Conservation (phyloP, 2,113 vertebrate genomes). For the Microcebus jonahi region DNA sequence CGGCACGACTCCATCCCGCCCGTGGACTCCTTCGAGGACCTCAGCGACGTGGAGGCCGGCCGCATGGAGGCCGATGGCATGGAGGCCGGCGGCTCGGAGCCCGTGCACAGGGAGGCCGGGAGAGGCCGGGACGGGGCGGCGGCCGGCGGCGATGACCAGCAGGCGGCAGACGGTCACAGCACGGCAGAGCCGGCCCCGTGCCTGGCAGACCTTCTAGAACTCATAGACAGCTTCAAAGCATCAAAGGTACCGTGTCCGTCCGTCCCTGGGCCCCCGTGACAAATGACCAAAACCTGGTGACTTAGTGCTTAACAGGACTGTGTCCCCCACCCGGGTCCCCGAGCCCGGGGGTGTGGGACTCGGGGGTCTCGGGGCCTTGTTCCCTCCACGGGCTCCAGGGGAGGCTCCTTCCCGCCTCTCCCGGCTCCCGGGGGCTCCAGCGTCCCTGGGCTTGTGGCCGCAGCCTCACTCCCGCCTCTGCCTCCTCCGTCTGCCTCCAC, state of each 20-base stretch:
- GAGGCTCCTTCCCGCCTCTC: fast-evolving
- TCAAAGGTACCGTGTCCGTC: conserved; percentile 89
- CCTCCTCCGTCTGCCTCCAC: fast-evolving
- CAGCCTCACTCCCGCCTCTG: fast-evolving
- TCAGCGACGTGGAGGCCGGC: conserved; percentile 70
- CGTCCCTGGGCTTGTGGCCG: neutral
- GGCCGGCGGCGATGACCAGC: too few species aligned
- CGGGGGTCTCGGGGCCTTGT: too few species aligned
- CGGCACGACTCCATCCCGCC: conserved; percentile 77
- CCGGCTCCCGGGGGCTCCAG: neutral
- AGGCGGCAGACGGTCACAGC: conserved; percentile 11
- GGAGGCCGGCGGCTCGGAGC: neutral
- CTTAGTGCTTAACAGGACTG: fast-evolving
- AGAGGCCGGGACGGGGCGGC: neutral
- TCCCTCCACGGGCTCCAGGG: too few species aligned
- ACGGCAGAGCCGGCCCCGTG: conserved; percentile 48
- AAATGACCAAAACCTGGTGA: too few species aligned
- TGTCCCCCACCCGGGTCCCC: fast-evolving
- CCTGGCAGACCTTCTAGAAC: conserved; percentile 83
- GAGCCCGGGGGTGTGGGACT: fast-evolving
- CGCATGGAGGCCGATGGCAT: neutral
- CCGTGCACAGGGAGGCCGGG: neutral
- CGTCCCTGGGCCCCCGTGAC: too few species aligned
- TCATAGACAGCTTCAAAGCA: conserved; percentile 93
- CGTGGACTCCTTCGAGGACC: conserved; percentile 78